Evolutionary conservation across 2,888 invertebrate species (phyloP), one percentile per base, ranked within the genome.

Genomic region (Chromoteleia sp.): DNA sequence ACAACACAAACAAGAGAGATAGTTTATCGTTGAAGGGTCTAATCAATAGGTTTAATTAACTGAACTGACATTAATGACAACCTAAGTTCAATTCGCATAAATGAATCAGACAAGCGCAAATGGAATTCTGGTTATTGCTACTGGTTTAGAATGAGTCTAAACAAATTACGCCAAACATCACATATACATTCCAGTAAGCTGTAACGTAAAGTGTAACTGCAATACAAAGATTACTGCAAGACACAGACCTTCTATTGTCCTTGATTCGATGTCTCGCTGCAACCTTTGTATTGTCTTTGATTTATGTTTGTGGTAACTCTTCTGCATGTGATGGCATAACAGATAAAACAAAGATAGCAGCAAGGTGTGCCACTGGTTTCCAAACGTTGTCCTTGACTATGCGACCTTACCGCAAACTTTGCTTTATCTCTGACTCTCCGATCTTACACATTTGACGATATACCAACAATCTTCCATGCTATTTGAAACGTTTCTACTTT

Each of bases 401-500:
- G 2, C 12, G 39, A 39, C 39, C 39, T 39, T 39, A 39, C n/a
- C 3, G n/a, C 39, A 14, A 39, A 39, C 39, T 39, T 14, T n/a
- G n/a, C 14, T 2, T 39, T 39, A 39, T 39, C 39, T 39, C 0
- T 14, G 39, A 39, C 39, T 39, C 12, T 39, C 39, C 12, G 39
- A 14, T 39, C 39, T 39, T 39, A 33, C 33, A 33, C 33, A 33
- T 39, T 39, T 39, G 39, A 39, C 6, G 14, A 14, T 14, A 14
- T 12, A n/a, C 2, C 39, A 1, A n/a, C 39, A n/a, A 1, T 25
- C 21, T 8, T n/a, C 25, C 2, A 1, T 12, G 25, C 25, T 25
- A 50, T 50, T 50, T 25, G 25, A 50, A 25, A 50, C 10, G 25
- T 12, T 19, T 12, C 50, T 25, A 25, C 25, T 25, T 50, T 50